phyloP scores from a whole-genome alignment of 2,797 vertebrate genomes.

The Adrianichthys oophorus region DNA sequence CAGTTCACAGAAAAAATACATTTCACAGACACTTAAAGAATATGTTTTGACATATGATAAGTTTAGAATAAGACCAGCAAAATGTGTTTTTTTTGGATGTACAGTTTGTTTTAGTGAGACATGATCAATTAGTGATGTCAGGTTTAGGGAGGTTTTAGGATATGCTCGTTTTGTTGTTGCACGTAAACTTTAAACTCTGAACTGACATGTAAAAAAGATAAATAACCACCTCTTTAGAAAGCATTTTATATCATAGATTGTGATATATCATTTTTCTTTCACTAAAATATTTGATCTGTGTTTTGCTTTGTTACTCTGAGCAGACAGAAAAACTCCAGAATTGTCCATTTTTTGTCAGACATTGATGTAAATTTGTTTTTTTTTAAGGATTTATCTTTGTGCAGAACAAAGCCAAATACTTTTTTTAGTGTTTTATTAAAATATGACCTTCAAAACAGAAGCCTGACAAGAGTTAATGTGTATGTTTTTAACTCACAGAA shows the following conservation, averaged over 20 bases:
- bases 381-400: slow-evolving; percentile 7
- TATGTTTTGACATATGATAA: slow-evolving; percentile 21
- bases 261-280: slow-evolving; percentile 40
- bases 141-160: slow-evolving; percentile 4
- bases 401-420: slow-evolving; percentile 21
- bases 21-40: slow-evolving; percentile 47
- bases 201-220: slow-evolving; percentile 10
- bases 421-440: slow-evolving; percentile 26
- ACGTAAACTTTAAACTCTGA: slow-evolving; percentile 18
- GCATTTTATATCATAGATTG: slow-evolving; percentile 1
- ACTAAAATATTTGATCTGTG: slow-evolving; percentile 16
- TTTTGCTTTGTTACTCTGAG: slow-evolving; percentile 21
- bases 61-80: slow-evolving; percentile 20
- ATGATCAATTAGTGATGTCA: neutral
- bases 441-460: slow-evolving; percentile 34
- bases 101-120: slow-evolving; percentile 8
- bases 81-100: slow-evolving; percentile 3
- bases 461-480: slow-evolving; percentile 14
- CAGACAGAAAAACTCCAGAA: slow-evolving; percentile 1
- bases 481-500: slow-evolving; percentile 23
- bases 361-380: no score
- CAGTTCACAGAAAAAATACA: slow-evolving; percentile 50
- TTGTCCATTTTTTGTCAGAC: no score
- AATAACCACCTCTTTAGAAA: slow-evolving; percentile 15
- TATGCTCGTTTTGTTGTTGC: slow-evolving; percentile 1